phyloP scores from a whole-genome alignment of 2,113 vertebrate genomes.

The Glareola pratincola region DNA sequence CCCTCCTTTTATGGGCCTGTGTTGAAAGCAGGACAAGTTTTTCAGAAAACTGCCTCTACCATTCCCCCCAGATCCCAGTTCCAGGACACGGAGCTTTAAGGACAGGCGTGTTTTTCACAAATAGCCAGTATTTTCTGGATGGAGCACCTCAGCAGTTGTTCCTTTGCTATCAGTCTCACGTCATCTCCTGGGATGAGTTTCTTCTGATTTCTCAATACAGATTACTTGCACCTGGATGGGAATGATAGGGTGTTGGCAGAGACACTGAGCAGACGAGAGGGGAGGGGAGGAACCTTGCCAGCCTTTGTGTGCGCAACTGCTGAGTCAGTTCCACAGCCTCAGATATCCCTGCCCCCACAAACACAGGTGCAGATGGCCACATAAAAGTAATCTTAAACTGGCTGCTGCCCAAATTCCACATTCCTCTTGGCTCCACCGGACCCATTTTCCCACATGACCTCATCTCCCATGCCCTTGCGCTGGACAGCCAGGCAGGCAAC shows the following conservation, averaged over 20 bases:
- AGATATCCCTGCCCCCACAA: background rate
- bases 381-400: constrained; percentile 54
- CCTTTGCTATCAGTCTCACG: background rate
- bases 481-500: background rate
- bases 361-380: constrained; percentile 64
- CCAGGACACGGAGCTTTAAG: background rate
- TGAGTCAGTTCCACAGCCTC: constrained; percentile 47
- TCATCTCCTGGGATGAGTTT: constrained; percentile 17
- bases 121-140: background rate
- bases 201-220: constrained; percentile 28
- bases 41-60: background rate
- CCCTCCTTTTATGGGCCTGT: background rate
- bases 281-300: constrained; percentile 36
- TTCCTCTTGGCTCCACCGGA: constrained; percentile 35
- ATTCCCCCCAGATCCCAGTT: background rate
- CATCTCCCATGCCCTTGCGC: constrained; percentile 14
- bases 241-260: constrained; percentile 37
- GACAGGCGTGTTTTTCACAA: background rate
- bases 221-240: constrained; percentile 51
- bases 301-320: constrained; percentile 47
- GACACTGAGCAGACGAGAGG: background rate
- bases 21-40: background rate
- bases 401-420: constrained; percentile 43
- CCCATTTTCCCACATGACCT: constrained; percentile 58
- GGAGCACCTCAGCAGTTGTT: background rate